Evolutionary conservation across 2,113 vertebrate species (phyloP).

Genomic region (Marcusenius ussheri): DNA sequence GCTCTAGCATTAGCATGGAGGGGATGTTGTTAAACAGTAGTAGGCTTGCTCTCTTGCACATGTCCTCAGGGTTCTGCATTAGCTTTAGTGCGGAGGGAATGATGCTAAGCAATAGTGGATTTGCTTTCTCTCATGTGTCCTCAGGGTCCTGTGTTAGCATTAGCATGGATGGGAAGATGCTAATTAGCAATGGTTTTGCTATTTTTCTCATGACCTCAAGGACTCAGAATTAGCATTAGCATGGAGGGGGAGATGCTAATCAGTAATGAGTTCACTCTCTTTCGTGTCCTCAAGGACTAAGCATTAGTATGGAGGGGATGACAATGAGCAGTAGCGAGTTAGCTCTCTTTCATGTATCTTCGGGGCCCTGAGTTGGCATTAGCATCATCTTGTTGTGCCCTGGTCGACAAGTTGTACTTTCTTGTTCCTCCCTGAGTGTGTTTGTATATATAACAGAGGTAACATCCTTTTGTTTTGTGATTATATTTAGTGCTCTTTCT

Average conservation of each 20-base stretch:
- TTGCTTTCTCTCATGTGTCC: neutral
- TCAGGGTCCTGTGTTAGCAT: neutral
- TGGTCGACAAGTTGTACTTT: neutral
- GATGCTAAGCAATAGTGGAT: neutral
- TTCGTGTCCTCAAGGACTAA: neutral
- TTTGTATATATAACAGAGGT: neutral
- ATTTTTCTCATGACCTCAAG: neutral
- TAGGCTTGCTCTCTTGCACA: neutral
- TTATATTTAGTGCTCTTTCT: neutral
- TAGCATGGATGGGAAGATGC: neutral
- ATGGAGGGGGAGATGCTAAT: neutral
- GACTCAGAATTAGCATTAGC: neutral
- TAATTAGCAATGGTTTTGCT: neutral
- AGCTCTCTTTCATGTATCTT: neutral
- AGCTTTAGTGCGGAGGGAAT: neutral
- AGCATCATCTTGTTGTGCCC: neutral
- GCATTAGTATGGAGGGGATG: neutral
- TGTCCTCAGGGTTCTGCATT: neutral
- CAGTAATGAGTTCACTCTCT: neutral
- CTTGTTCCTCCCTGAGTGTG: neutral
- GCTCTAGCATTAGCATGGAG: neutral
- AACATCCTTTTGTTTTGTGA: neutral
- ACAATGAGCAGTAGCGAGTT: neutral
- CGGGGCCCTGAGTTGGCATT: neutral
- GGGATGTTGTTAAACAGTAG: neutral